These are phyloP conservation scores for Melinaea menophilus DNA, from an alignment of 2,888 invertebrate species.

Conservation along the genomic window DNA sequence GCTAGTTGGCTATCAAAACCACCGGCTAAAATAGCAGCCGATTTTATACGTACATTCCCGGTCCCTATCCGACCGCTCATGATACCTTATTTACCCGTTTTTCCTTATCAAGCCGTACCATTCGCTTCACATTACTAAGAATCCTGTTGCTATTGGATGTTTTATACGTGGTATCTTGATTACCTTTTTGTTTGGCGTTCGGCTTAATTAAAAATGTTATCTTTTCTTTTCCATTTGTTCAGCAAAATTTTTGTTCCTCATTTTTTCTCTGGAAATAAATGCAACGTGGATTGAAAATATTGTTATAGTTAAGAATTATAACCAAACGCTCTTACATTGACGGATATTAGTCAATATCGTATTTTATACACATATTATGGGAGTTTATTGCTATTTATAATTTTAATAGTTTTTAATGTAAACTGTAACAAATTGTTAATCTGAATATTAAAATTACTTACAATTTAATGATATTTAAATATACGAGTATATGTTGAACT, in stretches of 20 bases:
- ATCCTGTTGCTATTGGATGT: slow-evolving; percentile 57
- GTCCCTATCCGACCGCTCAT: slow-evolving; percentile 43
- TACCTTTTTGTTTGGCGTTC: slow-evolving; percentile 43
- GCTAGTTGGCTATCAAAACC: slow-evolving; percentile 30
- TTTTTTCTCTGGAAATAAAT: slow-evolving; percentile 11
- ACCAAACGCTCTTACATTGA: too few species aligned
- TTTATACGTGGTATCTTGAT: slow-evolving; percentile 43
- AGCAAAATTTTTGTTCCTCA: slow-evolving; percentile 1
- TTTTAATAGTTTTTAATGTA: too few species aligned
- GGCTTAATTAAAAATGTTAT: slow-evolving; percentile 29
- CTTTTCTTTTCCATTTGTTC: background rate
- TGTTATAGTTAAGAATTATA: too few species aligned
- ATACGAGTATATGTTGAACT: too few species aligned
- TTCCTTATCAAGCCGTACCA: slow-evolving; percentile 72
- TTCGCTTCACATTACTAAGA: slow-evolving; percentile 66
- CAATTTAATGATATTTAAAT: too few species aligned
- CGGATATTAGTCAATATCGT: too few species aligned
- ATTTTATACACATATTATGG: too few species aligned
- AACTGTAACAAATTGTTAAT: too few species aligned
- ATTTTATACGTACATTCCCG: slow-evolving; percentile 50
- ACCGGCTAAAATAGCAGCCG: slow-evolving; percentile 44
- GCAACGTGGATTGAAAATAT: too few species aligned
- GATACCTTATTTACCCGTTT: slow-evolving; percentile 73
- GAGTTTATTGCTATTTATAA: too few species aligned
- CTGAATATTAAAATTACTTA: too few species aligned